Evolutionary conservation across 92 coral and sea anemone genomes (phyloP), one percentile per base, ranked within the genome.

Genomic region (Epizoanthus illoricatus): DNA sequence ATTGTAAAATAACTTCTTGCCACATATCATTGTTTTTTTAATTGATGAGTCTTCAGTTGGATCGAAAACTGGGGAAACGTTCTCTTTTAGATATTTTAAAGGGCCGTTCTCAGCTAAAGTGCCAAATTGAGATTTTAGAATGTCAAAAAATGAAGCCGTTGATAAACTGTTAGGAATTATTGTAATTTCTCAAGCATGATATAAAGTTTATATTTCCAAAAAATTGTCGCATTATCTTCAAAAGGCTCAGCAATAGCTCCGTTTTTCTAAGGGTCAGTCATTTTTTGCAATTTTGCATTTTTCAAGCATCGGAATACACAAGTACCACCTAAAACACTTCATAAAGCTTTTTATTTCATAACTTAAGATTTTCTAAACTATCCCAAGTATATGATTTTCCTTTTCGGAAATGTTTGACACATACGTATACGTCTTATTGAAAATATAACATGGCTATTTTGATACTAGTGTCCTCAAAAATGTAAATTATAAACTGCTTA

Each of bases 71-170:
- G 75, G 3, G 19, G 47, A 71, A 71, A 71, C 75, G 36, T 71
- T 71, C 23, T 47, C 75, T n/a, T 61, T 36, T 24, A 69, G 24
- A 20, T 69, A 69, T 13, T 69, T 69, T 36, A 69, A n/a, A n/a
- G 75, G 75, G 75, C 3, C 60, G 45, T 71, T 71, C 75, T 71
- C 75, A 45, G 75, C 75, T 43, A 71, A 71, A 71, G 75, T 71
- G 41, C 75, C 60, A 71, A 71, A 71, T 19, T 71, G 59, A 71
- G 75, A 71, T 71, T 43, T 18, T 60, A 45, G 59, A 71, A 71
- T 7, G 28, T 45, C 75, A 71, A 71, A 45, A 71, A 71, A 71
- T 71, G 75, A 71, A 71, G 33, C 45, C 2, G 75, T 71, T 71
- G 15, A 71, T 71, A 71, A 71, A 71, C 19, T 71, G 59, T 71